These are phyloP conservation scores for Drosophila hydei DNA, from an alignment of 1,140 invertebrate species.

Conservation along the genomic window DNA sequence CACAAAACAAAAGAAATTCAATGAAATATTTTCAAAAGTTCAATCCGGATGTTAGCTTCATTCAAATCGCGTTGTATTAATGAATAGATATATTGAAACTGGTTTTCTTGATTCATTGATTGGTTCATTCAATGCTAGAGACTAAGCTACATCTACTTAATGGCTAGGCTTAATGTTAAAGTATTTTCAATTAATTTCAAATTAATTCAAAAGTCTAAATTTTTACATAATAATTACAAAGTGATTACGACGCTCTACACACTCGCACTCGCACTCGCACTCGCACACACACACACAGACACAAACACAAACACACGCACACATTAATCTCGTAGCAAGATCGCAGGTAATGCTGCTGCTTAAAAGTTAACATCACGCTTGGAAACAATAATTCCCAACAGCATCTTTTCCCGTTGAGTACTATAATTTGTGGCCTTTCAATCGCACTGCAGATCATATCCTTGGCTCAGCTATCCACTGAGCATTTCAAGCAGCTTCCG, in stretches of 20 bases:
- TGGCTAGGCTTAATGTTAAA: conserved; percentile 35
- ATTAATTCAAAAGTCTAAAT: conserved; percentile 79
- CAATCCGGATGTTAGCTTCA: conserved; percentile 14
- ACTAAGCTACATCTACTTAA: conserved; percentile 37
- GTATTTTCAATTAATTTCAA: conserved; percentile 82
- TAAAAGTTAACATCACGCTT: conserved; percentile 78
- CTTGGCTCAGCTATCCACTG: background rate
- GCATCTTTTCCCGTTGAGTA: conserved; percentile 64
- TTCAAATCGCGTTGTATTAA: conserved; percentile 18
- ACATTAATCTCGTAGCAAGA: conserved; percentile 79
- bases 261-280: too few species aligned
- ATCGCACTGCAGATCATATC: conserved; percentile 34
- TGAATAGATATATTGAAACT: conserved; percentile 30
- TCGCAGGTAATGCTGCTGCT: conserved; percentile 72
- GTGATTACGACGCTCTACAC: conserved; percentile 21
- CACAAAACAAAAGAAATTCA: conserved; percentile 5
- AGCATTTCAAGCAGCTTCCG: conserved; percentile 49
- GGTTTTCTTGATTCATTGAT: conserved; percentile 37
- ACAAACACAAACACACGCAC: conserved; percentile 21
- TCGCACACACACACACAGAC: too few species aligned
- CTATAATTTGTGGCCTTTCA: conserved; percentile 41
- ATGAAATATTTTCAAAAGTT: background rate
- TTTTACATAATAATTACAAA: conserved; percentile 74
- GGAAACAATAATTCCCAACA: conserved; percentile 67
- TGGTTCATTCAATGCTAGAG: conserved; percentile 43